Base-by-base conservation (phyloP, 2,113 vertebrate genomes). In the Speoplatyrhinus poulsoni region DNA sequence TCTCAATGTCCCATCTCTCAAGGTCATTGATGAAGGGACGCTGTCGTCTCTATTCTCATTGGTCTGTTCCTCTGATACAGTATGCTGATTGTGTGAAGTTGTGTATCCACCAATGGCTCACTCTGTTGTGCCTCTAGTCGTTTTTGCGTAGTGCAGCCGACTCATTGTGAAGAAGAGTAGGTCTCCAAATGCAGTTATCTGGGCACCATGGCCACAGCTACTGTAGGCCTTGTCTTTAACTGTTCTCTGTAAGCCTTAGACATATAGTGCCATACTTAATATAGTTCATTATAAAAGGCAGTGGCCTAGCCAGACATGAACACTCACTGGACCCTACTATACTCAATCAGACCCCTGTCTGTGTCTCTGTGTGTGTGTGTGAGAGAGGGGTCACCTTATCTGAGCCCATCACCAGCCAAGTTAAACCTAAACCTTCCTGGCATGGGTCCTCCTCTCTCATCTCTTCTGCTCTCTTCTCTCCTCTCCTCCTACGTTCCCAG, bases 151-250 rank as follows among this genome's bases (percentile, higher is more conserved):
- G 7, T 41, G 36, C 7, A 26, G 26, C 26, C 26, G 36, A 41
- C 5, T 41, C 36, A 41, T 1, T 41, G 36, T 41, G 5, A 41
- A 41, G 36, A 1, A 41, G 72, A 60, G 53, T 72, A 80, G 79
- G 61, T 68, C 70, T 41, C 58, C 63, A 81, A 78, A 83, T 82
- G 58, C 59, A 46, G 46, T 46, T 67, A 76, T 80, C 6, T 12
- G 59, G 59, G 65, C 63, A 60, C 77, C 80, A 69, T 49, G 64
- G 74, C 52, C 48, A 8, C 36, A 41, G 7, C 56, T 41, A 26
- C 26, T 26, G 26, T 26, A 68, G 67, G 70, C 46, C 72, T 70
- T 12, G 67, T 65, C 63, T 75, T 70, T 56, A 36, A 46, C 58
- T 61, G 72, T 75, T 68, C 41, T 57, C 32, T 73, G 70, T 65